phyloP scores from a whole-genome alignment of 2,113 vertebrate species.

The Leucosticte australis region DNA sequence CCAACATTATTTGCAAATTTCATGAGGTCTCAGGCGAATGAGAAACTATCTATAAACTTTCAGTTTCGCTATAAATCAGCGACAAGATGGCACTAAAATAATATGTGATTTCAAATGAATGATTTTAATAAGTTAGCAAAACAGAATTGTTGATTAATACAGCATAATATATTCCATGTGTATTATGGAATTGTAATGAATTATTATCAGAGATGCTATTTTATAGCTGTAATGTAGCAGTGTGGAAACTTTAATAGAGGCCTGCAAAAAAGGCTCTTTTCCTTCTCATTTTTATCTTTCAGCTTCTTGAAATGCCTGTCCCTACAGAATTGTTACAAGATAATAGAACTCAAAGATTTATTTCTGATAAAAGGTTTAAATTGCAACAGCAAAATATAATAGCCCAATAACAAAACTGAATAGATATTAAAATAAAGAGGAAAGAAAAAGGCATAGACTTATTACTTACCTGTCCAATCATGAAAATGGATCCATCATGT shows the following conservation, averaged over 20 bases:
- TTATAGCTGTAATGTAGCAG: background rate
- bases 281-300: slow-evolving; percentile 4
- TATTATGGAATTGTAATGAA: background rate
- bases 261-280: background rate
- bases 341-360: slow-evolving; percentile 44
- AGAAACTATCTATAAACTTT: background rate
- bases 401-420: background rate
- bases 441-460: background rate
- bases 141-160: slow-evolving; percentile 34
- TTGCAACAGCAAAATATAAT: slow-evolving; percentile 49
- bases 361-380: slow-evolving; percentile 46
- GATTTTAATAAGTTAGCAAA: slow-evolving; percentile 9
- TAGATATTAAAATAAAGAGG: slow-evolving; percentile 19
- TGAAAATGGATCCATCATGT: background rate
- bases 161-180: background rate
- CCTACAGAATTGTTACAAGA: slow-evolving; percentile 6
- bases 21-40: background rate
- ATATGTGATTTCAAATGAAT: background rate
- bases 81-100: background rate
- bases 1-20: background rate
- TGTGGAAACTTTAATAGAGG: background rate
- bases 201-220: background rate
- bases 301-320: slow-evolving; percentile 19
- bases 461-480: background rate
- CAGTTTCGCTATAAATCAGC: background rate